These are phyloP conservation scores for Sycon ciliatum DNA, from an alignment of 37 sponge, comb jelly and placozoan genomes.

Conservation along the genomic window DNA sequence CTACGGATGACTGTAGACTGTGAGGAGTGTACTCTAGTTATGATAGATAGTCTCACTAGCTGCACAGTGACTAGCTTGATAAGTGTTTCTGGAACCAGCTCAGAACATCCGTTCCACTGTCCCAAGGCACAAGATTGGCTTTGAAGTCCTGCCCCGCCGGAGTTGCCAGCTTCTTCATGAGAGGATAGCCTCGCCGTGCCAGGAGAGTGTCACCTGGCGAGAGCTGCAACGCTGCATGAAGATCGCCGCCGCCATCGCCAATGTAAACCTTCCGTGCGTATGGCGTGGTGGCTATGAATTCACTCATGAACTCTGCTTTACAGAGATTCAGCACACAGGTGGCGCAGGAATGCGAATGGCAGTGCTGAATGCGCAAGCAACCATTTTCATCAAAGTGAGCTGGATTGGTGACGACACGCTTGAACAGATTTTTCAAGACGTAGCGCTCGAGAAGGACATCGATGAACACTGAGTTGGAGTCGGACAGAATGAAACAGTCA, in stretches of 20 bases:
- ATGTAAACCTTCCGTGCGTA: conserved; percentile 48
- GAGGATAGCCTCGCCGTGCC: conserved; percentile 48
- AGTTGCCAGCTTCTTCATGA: conserved; percentile 22
- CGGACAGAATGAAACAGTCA: conserved; percentile 57
- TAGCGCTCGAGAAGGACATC: conserved; percentile 37
- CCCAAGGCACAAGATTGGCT: conserved; percentile 8
- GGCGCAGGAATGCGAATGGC: conserved; percentile 42
- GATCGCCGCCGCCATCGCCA: conserved; percentile 62
- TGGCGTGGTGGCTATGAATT: conserved; percentile 11
- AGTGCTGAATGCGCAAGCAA: conserved; percentile 30
- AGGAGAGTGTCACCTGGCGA: conserved; percentile 36
- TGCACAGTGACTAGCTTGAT: too few relatives aligned
- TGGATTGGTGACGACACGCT: conserved; percentile 43
- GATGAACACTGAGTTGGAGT: conserved; percentile 63
- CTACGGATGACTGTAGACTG: too few relatives aligned
- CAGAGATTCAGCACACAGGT: conserved; percentile 59
- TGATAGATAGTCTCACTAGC: too few relatives aligned
- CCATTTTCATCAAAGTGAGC: conserved; percentile 50
- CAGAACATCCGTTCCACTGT: neutral
- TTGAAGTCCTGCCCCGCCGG: conserved; percentile 1
- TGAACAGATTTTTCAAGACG: conserved; percentile 31
- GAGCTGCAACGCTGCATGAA: conserved; percentile 39
- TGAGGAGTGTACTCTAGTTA: too few relatives aligned
- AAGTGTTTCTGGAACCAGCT: neutral
- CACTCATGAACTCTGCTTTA: conserved; percentile 46